Evolutionary conservation across 2,113 vertebrate genomes (phyloP), one percentile per base, ranked within the genome.

Genomic region (Halichoerus grypus): DNA sequence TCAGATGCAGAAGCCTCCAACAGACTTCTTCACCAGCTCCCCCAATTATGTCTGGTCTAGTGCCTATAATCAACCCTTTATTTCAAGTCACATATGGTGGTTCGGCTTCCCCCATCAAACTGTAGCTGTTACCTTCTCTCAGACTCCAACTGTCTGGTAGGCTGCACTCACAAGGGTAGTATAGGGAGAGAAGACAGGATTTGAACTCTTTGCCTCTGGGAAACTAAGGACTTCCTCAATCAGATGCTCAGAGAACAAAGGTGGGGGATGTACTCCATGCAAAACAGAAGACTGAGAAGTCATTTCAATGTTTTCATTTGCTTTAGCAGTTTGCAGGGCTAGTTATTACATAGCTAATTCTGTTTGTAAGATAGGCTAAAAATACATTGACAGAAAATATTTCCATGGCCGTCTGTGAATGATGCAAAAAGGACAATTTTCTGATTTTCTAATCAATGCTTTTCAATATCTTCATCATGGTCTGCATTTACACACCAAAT

Each of bases 41-140:
- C 28, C n/a, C 72, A 49, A 5, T 11, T 1, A 4, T n/a, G 63
- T 28, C 12, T 36, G 33, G 24, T 79, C 9, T 84, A 16, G 49
- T 31, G 3, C 16, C n/a, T n/a, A 0, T 1, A 59, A 7, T 3
- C n/a, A 42, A 53, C 7, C 24, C 9, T 72, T 94, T 74, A 39
- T 33, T 81, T 69, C 0, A 1, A 1, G 18, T 77, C 1, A 0
- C 3, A 1, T 67, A 3, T 3, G 4, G 51, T 3, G 16, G 36
- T 24, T 59, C n/a, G 22, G 21, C 19, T 39, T 74, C 7, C 4
- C 5, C 21, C 31, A 26, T 53, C 22, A 61, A 22, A 15, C 26
- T 28, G 51, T 36, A 19, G 18, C 49, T 31, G 7, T 63, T 8
- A 39, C 16, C 0, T 71, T 42, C 63, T 4, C 0, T 61, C 26